These are phyloP conservation scores for Antrozous pallidus DNA, from an alignment of 2,797 vertebrate genomes.

Conservation along the genomic window DNA sequence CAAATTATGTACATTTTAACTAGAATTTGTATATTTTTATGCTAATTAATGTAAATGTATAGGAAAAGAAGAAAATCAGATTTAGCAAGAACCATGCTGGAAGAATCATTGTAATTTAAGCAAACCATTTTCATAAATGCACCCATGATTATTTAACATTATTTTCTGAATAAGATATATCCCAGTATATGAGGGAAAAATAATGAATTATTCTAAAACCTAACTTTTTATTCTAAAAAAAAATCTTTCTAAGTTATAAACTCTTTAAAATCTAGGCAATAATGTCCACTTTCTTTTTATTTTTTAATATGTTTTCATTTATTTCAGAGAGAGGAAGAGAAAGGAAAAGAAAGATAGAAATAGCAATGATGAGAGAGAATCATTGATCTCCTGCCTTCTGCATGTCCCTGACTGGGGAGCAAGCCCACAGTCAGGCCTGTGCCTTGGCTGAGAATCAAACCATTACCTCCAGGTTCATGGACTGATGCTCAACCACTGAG, in stretches of 20 bases:
- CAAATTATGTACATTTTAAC: not conserved
- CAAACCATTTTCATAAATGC: not conserved
- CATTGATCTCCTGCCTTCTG: too few species aligned
- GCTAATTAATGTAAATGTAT: not conserved
- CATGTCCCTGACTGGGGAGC: too few species aligned
- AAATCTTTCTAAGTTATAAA: not conserved
- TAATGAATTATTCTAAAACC: not conserved
- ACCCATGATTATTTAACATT: not conserved
- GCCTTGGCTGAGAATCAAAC: too few species aligned
- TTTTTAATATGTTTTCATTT: too few species aligned
- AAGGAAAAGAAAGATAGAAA: too few species aligned
- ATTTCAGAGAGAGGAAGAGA: too few species aligned
- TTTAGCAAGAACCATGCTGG: not conserved
- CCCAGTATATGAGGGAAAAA: not conserved
- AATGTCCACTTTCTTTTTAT: not conserved
- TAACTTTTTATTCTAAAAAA: not conserved
- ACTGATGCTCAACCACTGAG: too few species aligned
- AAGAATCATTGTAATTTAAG: not conserved
- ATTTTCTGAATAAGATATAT: not conserved
- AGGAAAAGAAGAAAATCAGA: not conserved
- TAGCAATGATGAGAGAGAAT: too few species aligned
- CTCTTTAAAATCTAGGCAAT: not conserved
- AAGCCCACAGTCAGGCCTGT: too few species aligned
- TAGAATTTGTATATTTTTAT: not conserved
- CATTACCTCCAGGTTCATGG: too few species aligned